phyloP scores from a whole-genome alignment of 2,888 invertebrate genomes.

The Mythimna pallens region DNA sequence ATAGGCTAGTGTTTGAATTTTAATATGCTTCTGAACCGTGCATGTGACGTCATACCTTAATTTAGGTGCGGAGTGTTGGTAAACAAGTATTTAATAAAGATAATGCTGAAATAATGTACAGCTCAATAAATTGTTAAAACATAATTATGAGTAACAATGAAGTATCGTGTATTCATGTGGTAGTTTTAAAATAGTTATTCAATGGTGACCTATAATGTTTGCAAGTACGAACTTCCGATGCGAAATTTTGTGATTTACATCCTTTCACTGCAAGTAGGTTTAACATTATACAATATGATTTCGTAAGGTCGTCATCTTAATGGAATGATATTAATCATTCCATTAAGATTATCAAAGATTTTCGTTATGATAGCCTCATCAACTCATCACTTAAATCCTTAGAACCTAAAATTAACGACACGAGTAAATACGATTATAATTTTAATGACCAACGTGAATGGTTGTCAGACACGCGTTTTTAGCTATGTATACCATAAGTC shows the following conservation, averaged over 20 bases:
- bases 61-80: slow-evolving; percentile 29
- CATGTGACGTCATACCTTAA: slow-evolving; percentile 33
- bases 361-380: background rate
- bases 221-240: background rate
- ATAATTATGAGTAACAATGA: background rate
- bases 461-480: slow-evolving; percentile 46
- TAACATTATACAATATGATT: slow-evolving; percentile 6
- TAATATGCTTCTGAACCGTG: slow-evolving; percentile 54
- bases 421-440: slow-evolving; percentile 34
- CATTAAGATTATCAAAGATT: slow-evolving; percentile 10
- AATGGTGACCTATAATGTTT: slow-evolving; percentile 4
- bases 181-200: background rate
- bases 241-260: slow-evolving; percentile 6
- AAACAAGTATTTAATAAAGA: slow-evolving; percentile 30
- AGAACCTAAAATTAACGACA: slow-evolving; percentile 16
- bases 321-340: too few relatives aligned
- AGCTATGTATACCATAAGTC: slow-evolving; percentile 65
- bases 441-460: slow-evolving; percentile 32
- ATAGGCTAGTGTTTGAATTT: slow-evolving; percentile 66
- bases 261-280: slow-evolving; percentile 15
- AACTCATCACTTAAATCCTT: slow-evolving; percentile 5
- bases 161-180: background rate
- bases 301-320: background rate
- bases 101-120: slow-evolving; percentile 14
- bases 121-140: slow-evolving; percentile 9